These are phyloP conservation scores for Spicauda simplicius DNA, from an alignment of 2,888 invertebrate genomes.

Conservation along the genomic window DNA sequence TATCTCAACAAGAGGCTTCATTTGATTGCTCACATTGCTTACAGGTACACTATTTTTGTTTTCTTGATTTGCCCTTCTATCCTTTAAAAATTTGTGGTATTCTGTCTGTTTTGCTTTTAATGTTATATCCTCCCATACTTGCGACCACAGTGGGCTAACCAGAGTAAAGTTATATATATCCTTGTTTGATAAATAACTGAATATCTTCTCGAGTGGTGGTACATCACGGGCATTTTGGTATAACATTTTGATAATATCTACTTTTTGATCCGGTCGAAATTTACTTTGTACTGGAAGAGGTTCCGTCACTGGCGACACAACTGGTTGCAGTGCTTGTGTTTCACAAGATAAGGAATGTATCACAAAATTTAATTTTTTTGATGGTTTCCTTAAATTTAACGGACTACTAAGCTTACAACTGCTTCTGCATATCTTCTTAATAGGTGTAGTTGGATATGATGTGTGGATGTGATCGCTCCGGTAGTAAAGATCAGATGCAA, in stretches of 20 bases:
- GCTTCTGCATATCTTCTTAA: constrained; percentile 63
- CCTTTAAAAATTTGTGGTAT: constrained; percentile 57
- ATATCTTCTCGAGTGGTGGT: constrained; percentile 68
- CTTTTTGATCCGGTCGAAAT: constrained; percentile 68
- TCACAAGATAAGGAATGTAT: constrained; percentile 73
- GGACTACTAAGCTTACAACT: constrained; percentile 65
- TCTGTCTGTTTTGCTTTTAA: constrained; percentile 59
- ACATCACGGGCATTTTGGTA: constrained; percentile 54
- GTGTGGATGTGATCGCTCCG: constrained; percentile 53
- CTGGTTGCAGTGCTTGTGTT: constrained; percentile 57
- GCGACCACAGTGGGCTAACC: constrained; percentile 69
- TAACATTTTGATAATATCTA: constrained; percentile 72
- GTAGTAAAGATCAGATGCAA: constrained; percentile 43
- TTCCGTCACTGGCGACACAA: constrained; percentile 47
- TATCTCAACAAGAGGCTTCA: constrained; percentile 59
- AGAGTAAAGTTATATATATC: constrained; percentile 71
- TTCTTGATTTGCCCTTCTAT: constrained; percentile 69
- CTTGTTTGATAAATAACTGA: constrained; percentile 65
- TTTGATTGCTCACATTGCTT: constrained; percentile 39
- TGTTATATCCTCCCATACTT: constrained; percentile 62
- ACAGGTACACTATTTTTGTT: constrained; percentile 57
- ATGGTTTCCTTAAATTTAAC: constrained; percentile 57
- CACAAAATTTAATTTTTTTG: constrained; percentile 66
- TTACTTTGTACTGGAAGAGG: constrained; percentile 51
- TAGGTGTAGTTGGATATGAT: constrained; percentile 72